Evolutionary conservation across 2,888 invertebrate genomes (phyloP), one percentile per base, ranked within the genome.

Genomic region (Pterobdella sp.): DNA sequence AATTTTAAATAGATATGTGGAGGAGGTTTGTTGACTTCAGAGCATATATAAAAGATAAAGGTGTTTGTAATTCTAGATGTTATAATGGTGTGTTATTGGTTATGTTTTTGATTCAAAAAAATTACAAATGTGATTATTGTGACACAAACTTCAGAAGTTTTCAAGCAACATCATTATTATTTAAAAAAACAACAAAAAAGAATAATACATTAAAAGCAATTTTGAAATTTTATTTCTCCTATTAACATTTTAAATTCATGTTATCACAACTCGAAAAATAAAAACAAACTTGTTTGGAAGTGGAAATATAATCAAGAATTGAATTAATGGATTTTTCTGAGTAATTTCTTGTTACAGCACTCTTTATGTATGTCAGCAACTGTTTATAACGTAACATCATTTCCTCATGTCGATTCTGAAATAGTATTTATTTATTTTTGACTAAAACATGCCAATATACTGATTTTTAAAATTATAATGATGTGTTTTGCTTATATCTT

Each of bases 261-360:
- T n/a, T n/a, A n/a, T n/a, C n/a, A n/a, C n/a, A n/a, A n/a, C n/a
- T n/a, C n/a, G n/a, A n/a, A n/a, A 7, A 64, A 65, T 7, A 26
- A 66, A 66, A 32, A 66, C 34, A 14, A 32, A 94, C 94, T 88
- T 97, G 95, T 86, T 96, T 94, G 14, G 96, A 97, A 66, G 97
- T 97, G 29, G 97, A 98, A 80, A 99, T 97, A 83, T 98, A 97
- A 85, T 99, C 98, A 76, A 99, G 86, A 81, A 98, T 99, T 0
- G 97, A 96, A 83, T 98, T 99, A 79, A 98, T 99, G 36, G 97
- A 97, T 84, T 98, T 98, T 84, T 98, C 98, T 60, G 97, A 96
- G 83, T 98, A 97, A 84, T 99, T 99, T 81, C 98, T 88, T 4
- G 98, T 98, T 52, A 98, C 98, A 32, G 98, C 97, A 85, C 93